phyloP scores from a whole-genome alignment of 2,888 invertebrate genomes.

The Caradrina kadenii region DNA sequence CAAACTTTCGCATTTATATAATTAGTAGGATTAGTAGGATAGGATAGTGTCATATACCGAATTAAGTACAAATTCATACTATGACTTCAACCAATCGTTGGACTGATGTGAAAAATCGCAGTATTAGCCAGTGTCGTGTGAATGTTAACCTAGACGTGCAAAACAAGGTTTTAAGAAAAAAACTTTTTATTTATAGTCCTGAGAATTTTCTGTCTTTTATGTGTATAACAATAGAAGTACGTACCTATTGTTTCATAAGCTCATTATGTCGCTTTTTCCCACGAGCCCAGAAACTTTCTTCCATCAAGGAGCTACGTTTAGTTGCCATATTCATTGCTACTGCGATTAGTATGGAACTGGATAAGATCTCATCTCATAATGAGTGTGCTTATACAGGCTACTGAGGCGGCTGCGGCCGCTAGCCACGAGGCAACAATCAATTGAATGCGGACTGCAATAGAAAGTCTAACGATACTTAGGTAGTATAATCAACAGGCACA shows the following conservation, averaged over 20 bases:
- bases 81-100: background rate
- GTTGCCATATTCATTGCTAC: constrained; percentile 40
- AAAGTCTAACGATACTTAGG: constrained; percentile 58
- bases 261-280: constrained; percentile 51
- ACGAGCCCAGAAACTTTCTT: constrained; percentile 57
- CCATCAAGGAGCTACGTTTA: constrained; percentile 43
- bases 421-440: constrained; percentile 60
- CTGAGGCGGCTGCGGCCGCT: constrained; percentile 42
- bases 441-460: constrained; percentile 58
- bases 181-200: constrained; percentile 37
- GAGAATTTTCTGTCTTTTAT: constrained; percentile 51
- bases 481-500: constrained; percentile 49
- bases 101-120: background rate
- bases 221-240: constrained; percentile 37
- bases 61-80: background rate
- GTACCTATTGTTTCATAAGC: constrained; percentile 40
- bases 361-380: constrained; percentile 64
- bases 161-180: constrained; percentile 31
- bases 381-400: constrained; percentile 38
- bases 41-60: too few relatives aligned
- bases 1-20: too few relatives aligned
- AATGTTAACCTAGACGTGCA: constrained; percentile 23
- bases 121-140: constrained; percentile 16
- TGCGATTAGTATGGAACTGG: constrained; percentile 52
- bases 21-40: too few relatives aligned